Conservation (phyloP, 1,140 invertebrate species). For the Octopus sinensis region DNA sequence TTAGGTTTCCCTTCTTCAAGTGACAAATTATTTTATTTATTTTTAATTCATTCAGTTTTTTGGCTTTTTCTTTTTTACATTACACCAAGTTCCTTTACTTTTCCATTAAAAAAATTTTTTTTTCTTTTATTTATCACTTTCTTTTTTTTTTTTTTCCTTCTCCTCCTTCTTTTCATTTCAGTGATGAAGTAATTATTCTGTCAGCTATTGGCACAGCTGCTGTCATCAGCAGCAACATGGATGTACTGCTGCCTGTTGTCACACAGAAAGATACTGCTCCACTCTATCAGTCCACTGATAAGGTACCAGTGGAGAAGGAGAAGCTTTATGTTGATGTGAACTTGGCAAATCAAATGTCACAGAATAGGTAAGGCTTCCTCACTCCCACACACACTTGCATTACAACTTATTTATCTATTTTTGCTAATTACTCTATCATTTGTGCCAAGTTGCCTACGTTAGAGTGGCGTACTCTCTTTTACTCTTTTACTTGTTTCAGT, state of each 20-base stretch:
- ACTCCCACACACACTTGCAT: not conserved
- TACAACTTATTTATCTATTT: not conserved
- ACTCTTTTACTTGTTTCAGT: too few species aligned
- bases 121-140: constrained; percentile 48
- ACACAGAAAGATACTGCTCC: not conserved
- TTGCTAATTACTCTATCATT: too few species aligned
- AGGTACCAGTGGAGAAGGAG: not conserved
- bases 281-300: not conserved
- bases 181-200: constrained; percentile 91
- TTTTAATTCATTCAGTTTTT: too few species aligned
- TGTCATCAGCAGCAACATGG: constrained; percentile 63
- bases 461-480: too few species aligned
- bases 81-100: not conserved
- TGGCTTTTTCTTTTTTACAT: too few species aligned
- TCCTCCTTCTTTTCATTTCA: constrained; percentile 12
- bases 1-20: too few species aligned
- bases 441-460: too few species aligned
- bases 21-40: too few species aligned
- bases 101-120: constrained; percentile 39
- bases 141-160: too few species aligned
- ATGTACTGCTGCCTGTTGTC: constrained; percentile 23
- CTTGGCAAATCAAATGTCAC: constrained; percentile 46
- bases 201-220: constrained; percentile 92
- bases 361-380: constrained; percentile 15
- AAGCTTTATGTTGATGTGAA: constrained; percentile 52